A percentile compares a stretch with the other conserved stretches of the same genome.
Evolutionary conservation across 2,113 vertebrate genomes (phyloP).

Genomic region (Chionomys nivalis): DNA sequence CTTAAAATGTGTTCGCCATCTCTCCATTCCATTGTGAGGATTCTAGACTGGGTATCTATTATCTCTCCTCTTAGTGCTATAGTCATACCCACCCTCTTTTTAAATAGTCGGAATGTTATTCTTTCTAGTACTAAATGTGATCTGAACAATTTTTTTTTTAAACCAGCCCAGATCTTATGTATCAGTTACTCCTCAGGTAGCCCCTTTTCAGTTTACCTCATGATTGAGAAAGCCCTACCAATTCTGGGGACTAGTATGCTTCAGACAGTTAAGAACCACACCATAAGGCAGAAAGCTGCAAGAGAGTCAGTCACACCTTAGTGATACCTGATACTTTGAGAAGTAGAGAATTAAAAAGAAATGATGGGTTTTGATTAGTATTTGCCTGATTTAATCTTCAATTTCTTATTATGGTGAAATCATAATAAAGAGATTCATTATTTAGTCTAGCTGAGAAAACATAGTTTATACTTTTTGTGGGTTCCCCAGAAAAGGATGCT

Average conservation of each 20-base stretch:
- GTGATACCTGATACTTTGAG: neutral
- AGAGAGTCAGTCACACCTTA: neutral
- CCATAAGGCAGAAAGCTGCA: neutral
- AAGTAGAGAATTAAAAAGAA: neutral
- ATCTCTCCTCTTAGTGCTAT: neutral
- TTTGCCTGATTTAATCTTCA: neutral
- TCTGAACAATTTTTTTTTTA: neutral
- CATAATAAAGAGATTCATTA: neutral
- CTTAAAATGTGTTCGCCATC: neutral
- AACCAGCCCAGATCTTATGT: neutral
- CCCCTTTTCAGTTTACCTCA: neutral
- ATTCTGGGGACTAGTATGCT: neutral
- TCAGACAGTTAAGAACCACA: neutral
- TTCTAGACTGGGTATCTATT: neutral
- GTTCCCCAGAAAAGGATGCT: neutral
- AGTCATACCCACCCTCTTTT: neutral
- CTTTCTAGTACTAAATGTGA: neutral
- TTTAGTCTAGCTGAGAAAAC: neutral
- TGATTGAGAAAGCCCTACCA: neutral
- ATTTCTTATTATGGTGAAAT: constrained; percentile 20
- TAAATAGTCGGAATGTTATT: neutral
- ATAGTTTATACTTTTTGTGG: neutral
- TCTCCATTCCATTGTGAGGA: neutral
- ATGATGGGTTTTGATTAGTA: neutral
- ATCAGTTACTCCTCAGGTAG: neutral